Evolutionary conservation across 2,888 invertebrate species (phyloP).

Genomic region (Ceratothoa steindachneri): DNA sequence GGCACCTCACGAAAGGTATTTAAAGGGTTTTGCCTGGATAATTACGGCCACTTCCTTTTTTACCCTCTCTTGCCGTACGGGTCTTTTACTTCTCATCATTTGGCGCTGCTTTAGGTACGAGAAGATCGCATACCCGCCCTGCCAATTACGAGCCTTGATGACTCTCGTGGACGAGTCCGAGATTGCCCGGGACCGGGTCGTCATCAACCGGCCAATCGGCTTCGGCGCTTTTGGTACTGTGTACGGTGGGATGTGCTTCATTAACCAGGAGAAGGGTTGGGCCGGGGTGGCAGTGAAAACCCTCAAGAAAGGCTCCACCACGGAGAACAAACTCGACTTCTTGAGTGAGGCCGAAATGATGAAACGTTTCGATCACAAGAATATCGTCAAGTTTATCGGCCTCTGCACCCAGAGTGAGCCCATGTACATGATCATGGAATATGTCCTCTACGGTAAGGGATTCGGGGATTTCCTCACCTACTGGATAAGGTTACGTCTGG

Average conservation of each 20-base stretch:
- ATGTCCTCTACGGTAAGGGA: conserved; percentile 76
- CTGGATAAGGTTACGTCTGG: no score
- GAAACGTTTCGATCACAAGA: conserved; percentile 86
- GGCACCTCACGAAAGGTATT: no score
- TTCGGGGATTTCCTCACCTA: no score
- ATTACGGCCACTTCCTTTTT: no score
- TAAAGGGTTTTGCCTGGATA: no score
- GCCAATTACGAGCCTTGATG: conserved; percentile 49
- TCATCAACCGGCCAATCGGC: conserved; percentile 77
- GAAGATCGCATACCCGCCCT: conserved; percentile 49
- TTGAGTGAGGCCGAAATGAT: conserved; percentile 88
- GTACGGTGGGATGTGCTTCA: conserved; percentile 70
- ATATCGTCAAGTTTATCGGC: conserved; percentile 76
- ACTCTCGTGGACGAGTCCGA: conserved; percentile 84
- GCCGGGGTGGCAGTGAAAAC: conserved; percentile 81
- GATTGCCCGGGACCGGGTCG: conserved; percentile 74
- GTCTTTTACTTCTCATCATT: no score
- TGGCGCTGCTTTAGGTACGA: conserved; percentile 62
- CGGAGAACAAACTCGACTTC: conserved; percentile 85
- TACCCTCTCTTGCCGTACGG: no score
- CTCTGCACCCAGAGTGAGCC: conserved; percentile 83
- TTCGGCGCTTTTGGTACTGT: conserved; percentile 91
- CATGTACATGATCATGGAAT: conserved; percentile 88
- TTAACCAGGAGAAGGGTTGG: conserved; percentile 24
- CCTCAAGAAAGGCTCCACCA: conserved; percentile 72